A percentile compares a stretch with the other conserved stretches of the same genome.
Evolutionary conservation across 1,140 invertebrate species (phyloP).

Genomic region (Bicyclus anynana): DNA sequence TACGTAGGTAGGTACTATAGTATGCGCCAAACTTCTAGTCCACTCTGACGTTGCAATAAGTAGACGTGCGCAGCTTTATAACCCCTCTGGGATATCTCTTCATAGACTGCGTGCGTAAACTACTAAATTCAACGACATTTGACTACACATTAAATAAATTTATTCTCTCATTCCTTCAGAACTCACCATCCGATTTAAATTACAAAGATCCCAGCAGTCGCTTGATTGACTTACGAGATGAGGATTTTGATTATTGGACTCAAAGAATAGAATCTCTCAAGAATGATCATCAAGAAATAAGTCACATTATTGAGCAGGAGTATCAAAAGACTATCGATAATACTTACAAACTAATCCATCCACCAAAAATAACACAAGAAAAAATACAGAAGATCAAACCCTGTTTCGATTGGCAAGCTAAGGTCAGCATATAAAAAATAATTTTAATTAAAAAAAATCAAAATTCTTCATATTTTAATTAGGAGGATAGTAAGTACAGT

Average conservation of each 20-base stretch:
- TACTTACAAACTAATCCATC: constrained; percentile 39
- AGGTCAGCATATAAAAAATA: no score
- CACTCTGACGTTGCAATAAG: no score
- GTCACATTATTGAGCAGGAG: constrained; percentile 61
- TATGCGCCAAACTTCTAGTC: no score
- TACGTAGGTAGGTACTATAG: no score
- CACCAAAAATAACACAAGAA: constrained; percentile 40
- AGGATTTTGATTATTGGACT: constrained; percentile 56
- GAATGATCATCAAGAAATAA: constrained; percentile 59
- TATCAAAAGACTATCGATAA: constrained; percentile 54
- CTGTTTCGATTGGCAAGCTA: constrained; percentile 52
- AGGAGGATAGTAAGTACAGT: no score
- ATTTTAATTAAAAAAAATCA: background rate
- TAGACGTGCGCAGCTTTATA: no score
- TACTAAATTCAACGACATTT: no score
- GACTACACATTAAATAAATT: no score
- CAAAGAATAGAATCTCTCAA: constrained; percentile 55
- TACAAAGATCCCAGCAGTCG: constrained; percentile 35
- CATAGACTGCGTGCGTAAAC: no score
- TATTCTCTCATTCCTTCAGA: constrained; percentile 27
- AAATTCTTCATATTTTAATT: no score
- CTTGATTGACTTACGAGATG: constrained; percentile 29
- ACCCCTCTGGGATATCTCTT: no score
- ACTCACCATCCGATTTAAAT: constrained; percentile 29
- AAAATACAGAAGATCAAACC: constrained; percentile 56